Evolutionary conservation across 1,140 invertebrate genomes (phyloP).

Genomic region (Aleiodes sp.): DNA sequence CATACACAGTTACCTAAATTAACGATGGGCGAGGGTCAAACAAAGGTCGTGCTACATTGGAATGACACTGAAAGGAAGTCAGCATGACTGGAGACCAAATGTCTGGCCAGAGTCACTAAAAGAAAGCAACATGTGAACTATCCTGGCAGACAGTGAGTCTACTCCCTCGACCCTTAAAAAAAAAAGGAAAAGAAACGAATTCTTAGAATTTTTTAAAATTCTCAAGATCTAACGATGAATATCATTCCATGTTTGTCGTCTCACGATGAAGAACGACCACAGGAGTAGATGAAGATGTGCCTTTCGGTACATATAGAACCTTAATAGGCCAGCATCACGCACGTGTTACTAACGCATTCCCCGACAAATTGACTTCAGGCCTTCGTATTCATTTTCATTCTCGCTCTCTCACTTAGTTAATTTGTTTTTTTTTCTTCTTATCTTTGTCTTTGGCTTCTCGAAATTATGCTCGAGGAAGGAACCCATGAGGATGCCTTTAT

Average conservation of each 20-base stretch:
- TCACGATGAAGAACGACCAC: conserved; percentile 20
- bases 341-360: conserved; percentile 64
- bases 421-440: neutral
- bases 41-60: neutral
- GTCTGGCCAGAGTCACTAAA: conserved; percentile 41
- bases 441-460: conserved; percentile 22
- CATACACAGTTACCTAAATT: too few relatives aligned
- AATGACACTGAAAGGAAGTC: conserved; percentile 25
- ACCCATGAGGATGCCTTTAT: conserved; percentile 59
- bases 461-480: conserved; percentile 30
- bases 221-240: conserved; percentile 26
- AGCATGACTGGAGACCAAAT: conserved; percentile 23
- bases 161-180: conserved; percentile 3
- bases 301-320: conserved; percentile 21
- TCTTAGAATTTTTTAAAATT: conserved; percentile 35
- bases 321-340: conserved; percentile 40
- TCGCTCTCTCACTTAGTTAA: neutral
- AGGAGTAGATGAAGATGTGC: conserved; percentile 20
- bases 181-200: neutral
- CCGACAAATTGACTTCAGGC: conserved; percentile 67
- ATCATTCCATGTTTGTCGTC: conserved; percentile 25
- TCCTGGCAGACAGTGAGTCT: conserved; percentile 51
- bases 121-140: conserved; percentile 29
- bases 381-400: conserved; percentile 43
- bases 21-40: conserved; percentile 25